Evolutionary conservation across 2,888 invertebrate species (phyloP).

Genomic region (Rhyacophila evoluta): DNA sequence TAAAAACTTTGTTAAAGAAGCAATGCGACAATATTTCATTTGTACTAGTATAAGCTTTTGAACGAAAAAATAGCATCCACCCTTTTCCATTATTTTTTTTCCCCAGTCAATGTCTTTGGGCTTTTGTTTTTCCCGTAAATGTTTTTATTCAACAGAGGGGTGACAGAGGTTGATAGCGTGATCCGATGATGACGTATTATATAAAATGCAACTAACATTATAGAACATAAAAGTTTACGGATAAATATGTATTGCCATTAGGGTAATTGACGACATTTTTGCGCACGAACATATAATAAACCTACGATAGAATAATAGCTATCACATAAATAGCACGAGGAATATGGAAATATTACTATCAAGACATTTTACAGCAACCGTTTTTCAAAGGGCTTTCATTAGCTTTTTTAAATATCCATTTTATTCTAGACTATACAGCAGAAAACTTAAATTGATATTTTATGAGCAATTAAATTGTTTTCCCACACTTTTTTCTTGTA

Average conservation of each 20-base stretch:
- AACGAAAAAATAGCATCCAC: no score
- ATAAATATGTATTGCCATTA: slow-evolving; percentile 40
- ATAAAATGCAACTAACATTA: slow-evolving; percentile 32
- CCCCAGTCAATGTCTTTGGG: neutral
- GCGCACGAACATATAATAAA: slow-evolving; percentile 35
- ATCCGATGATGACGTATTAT: slow-evolving; percentile 37
- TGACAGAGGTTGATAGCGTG: slow-evolving; percentile 34
- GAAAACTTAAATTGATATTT: no score
- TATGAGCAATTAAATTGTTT: no score
- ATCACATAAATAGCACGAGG: neutral
- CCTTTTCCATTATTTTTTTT: no score
- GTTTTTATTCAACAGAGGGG: neutral
- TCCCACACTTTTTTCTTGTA: no score
- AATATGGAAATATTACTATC: neutral
- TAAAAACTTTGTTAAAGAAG: no score
- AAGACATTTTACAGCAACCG: neutral
- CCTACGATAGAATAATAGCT: neutral
- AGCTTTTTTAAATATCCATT: no score
- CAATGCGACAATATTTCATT: neutral
- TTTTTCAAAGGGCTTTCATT: no score
- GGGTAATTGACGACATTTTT: slow-evolving; percentile 44
- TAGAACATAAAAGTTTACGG: slow-evolving; percentile 29
- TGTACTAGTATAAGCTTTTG: no score
- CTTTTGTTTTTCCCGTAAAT: neutral
- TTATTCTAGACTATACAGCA: no score